Conservation (phyloP, 1,140 invertebrate genomes). For the Oscheius sp. region DNA sequence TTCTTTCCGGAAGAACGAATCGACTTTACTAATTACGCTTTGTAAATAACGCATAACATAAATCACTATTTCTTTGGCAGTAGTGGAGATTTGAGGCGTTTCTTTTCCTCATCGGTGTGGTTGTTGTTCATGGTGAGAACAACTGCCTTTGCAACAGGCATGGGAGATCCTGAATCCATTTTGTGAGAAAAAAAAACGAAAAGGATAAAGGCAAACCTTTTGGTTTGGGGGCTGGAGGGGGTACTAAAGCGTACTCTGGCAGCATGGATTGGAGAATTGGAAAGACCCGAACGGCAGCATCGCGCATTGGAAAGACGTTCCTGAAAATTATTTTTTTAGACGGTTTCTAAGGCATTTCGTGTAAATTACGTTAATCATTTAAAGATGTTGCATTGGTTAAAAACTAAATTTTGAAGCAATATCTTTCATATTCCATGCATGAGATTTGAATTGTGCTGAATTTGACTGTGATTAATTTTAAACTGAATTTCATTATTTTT, state of each 20-base stretch:
- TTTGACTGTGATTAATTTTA: too few species aligned
- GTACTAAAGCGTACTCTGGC: slow-evolving; percentile 20
- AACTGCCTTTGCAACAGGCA: background rate
- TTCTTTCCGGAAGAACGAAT: background rate
- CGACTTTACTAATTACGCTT: background rate
- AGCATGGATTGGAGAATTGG: slow-evolving; percentile 11
- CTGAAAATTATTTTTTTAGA: too few species aligned
- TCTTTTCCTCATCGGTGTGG: background rate
- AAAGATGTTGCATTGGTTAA: too few species aligned
- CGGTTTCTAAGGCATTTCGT: too few species aligned
- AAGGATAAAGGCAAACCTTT: background rate
- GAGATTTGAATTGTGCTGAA: too few species aligned
- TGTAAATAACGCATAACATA: slow-evolving; percentile 1
- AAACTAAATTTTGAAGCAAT: too few species aligned
- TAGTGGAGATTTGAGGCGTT: background rate
- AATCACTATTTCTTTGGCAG: background rate
- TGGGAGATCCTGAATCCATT: background rate
- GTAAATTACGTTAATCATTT: too few species aligned
- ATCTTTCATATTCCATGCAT: too few species aligned
- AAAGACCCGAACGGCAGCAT: slow-evolving; percentile 16
- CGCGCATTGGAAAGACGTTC: slow-evolving; percentile 20
- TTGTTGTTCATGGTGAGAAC: background rate
- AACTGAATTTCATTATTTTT: too few species aligned
- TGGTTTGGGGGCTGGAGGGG: slow-evolving; percentile 1
- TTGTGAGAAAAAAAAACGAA: background rate